These are phyloP conservation scores for Amazona guildingii DNA, from an alignment of 2,113 vertebrate genomes.

Conservation along the genomic window DNA sequence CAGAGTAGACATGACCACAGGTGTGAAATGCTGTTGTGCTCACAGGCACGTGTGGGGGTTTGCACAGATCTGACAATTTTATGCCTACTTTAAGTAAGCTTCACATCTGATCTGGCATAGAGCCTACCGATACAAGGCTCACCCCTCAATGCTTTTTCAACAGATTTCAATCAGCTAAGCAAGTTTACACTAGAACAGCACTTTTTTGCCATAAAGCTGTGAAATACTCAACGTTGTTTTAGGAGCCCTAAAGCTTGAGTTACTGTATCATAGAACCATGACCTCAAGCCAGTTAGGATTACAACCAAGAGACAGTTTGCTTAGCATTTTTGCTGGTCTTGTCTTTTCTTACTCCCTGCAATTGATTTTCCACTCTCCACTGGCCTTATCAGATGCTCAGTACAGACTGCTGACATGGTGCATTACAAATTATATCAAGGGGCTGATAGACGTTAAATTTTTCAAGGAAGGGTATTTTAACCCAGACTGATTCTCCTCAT, in stretches of 20 bases:
- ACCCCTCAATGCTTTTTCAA: not conserved
- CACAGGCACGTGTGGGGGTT: fast-evolving
- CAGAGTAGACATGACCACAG: not conserved
- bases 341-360: not conserved
- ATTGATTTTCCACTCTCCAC: not conserved
- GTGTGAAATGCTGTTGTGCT: not conserved
- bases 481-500: not conserved
- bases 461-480: not conserved
- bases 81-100: not conserved
- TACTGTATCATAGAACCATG: not conserved
- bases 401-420: not conserved
- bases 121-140: not conserved
- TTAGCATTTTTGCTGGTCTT: not conserved
- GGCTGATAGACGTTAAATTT: not conserved
- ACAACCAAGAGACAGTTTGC: not conserved
- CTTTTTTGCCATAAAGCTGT: not conserved
- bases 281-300: not conserved
- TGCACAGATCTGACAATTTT: not conserved
- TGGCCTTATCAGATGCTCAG: not conserved
- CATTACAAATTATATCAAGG: not conserved
- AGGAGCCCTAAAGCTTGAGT: not conserved
- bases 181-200: not conserved
- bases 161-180: not conserved
- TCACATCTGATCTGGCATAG: not conserved
- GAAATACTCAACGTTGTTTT: not conserved